Base-by-base conservation (phyloP, 2,888 invertebrate species). In the Caenorhabditis macrosperma region DNA sequence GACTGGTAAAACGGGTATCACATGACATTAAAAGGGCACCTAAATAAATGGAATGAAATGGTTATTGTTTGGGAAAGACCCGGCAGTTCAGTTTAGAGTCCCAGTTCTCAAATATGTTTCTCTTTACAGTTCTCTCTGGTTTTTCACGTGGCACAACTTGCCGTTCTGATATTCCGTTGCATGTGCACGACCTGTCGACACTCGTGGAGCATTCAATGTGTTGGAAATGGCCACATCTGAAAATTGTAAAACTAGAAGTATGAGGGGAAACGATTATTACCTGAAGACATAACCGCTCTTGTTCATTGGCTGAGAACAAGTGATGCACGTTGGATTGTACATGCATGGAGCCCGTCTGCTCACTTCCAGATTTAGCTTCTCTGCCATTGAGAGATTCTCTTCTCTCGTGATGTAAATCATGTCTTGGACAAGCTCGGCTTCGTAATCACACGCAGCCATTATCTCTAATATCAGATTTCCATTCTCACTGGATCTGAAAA, bases 171-270 rank as follows among this genome's bases (percentile, higher is more conserved):
- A 57, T 26, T 12, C 57, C 63, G 26, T 71, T 17, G 38, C 81
- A 81, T 10, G 55, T 41, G 17, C 81, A 81, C 0, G 30, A 30
- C 26, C 67, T 61, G 1, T 68, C 55, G 15, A 66, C 44, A n/a
- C 52, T 67, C n/a, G 67, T 72, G n/a, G 78, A 71, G 48, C 85
- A 85, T 61, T 85, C 85, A 30, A 85, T 74, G 44, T 85, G 85
- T 22, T 82, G 71, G 26, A 82, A 55, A 52, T 85, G 85, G 12
- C 85, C 85, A 46, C 85, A 85, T 48, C 84, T 84, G 67, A 46
- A 81, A 33, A 5, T 33, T 24, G n/a, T n/a, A n/a, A n/a, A n/a
- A n/a, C n/a, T n/a, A n/a, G n/a, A n/a, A n/a, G n/a, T n/a, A n/a
- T n/a, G n/a, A n/a, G n/a, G n/a, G n/a, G n/a, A n/a, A n/a, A n/a